Base-by-base conservation (phyloP, 2,797 vertebrate genomes). In the Pipistrellus pipistrellus region DNA sequence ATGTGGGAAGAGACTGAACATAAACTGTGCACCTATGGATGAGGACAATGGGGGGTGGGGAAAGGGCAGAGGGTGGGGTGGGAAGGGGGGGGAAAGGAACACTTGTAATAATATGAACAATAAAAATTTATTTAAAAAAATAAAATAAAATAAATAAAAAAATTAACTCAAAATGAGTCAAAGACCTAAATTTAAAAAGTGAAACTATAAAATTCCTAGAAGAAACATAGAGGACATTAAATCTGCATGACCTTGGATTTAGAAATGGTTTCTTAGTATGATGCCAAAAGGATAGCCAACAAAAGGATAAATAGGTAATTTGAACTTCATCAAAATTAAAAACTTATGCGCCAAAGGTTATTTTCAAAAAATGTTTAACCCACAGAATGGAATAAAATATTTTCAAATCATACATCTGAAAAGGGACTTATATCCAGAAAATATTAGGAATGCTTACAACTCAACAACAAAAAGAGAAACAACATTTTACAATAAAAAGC, bases 401-500 rank as follows among this genome's bases (percentile, higher is more conserved):
- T 89, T 62, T 64, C 48, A 91, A 82, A 75, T 81, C 9, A 75
- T 17, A 20, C 25, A 91, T 59, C 48, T 30, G 23, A 91, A 21
- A 57, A 88, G 48, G 27, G 14, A 73, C 17, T 64, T 68, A n/a
- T 44, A 77, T 62, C 41, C 32, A 89, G 51, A 93, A 62, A 14
- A 48, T 48, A 48, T 48, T 48, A 48, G 48, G 46, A 48, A 48
- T 55, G 51, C 32, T 44, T 77, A 66, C 6, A 87, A 32, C 9
- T 46, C 4, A 35, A 69, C 21, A 48, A 46, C n/a, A 77, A 66
- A 81, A 85, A 78, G 8, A 38, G 55, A 82, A 68, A 90, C 20
- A 32, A 86, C n/a, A 86, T 80, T 68, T 84, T 64, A n/a, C n/a
- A n/a, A n/a, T n/a, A 51, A 25, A 66, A 80, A 95, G 77, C 48